Conservation (phyloP, 30 jellyfish, hydroid and myxozoan genomes). For the Aurelia aurita region DNA sequence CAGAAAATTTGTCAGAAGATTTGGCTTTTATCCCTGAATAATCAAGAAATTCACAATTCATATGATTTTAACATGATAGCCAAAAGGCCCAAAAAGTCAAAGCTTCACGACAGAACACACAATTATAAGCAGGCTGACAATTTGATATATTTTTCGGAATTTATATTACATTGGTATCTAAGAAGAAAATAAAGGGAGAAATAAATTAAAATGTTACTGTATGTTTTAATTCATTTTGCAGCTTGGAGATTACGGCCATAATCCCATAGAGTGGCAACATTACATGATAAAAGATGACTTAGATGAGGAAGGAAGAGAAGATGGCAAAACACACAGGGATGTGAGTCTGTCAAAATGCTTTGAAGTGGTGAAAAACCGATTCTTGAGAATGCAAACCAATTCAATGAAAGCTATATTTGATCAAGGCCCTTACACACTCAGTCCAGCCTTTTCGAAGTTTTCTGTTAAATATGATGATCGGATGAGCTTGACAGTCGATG, state of each 20-base stretch:
- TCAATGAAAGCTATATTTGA: neutral
- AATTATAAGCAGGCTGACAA: no score
- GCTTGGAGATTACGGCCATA: neutral
- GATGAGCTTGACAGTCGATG: neutral
- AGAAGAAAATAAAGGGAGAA: no score
- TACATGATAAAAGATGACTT: neutral
- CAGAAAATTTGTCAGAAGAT: no score
- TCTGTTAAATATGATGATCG: neutral
- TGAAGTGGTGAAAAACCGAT: neutral
- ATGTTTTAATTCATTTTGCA: neutral
- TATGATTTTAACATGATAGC: no score
- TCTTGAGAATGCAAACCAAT: neutral
- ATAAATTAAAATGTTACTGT: no score
- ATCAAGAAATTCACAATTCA: no score
- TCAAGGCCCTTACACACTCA: neutral
- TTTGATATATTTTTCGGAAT: no score
- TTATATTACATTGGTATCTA: no score
- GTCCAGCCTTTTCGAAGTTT: neutral
- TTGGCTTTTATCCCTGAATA: no score
- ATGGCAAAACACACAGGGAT: slow-evolving; percentile 7
- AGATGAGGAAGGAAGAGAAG: neutral
- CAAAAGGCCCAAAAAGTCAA: no score
- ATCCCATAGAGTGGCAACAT: slow-evolving; percentile 21
- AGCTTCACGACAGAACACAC: no score
- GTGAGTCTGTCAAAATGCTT: neutral